These are phyloP conservation scores for Orcinus orca DNA, from an alignment of 2,113 vertebrate species.

Conservation along the genomic window DNA sequence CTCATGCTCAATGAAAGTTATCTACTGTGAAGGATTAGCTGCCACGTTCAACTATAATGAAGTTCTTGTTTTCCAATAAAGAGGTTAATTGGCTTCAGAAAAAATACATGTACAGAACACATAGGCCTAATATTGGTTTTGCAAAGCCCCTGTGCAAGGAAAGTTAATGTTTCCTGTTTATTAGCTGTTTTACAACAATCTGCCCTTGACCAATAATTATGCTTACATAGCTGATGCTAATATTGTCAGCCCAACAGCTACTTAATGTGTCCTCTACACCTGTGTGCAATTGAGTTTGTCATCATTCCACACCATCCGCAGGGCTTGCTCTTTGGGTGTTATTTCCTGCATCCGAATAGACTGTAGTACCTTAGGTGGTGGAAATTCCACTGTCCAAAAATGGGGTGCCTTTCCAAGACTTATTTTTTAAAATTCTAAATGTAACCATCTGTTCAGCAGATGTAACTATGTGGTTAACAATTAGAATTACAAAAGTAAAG, in stretches of 20 bases:
- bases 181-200: conserved; percentile 80
- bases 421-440: background rate
- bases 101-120: conserved; percentile 77
- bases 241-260: conserved; percentile 61
- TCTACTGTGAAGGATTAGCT: conserved; percentile 81
- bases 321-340: background rate
- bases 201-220: conserved; percentile 80
- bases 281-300: conserved; percentile 47
- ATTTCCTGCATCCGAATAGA: conserved; percentile 3
- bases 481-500: background rate
- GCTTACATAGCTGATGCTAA: conserved; percentile 66
- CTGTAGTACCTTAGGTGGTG: background rate
- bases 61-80: conserved; percentile 84
- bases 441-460: background rate
- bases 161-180: conserved; percentile 81
- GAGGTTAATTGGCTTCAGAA: conserved; percentile 84
- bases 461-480: background rate
- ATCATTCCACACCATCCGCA: background rate
- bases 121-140: conserved; percentile 81
- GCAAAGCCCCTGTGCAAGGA: conserved; percentile 70
- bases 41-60: conserved; percentile 76
- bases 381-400: conserved; percentile 12
- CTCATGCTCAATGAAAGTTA: conserved; percentile 73
- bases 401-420: background rate
- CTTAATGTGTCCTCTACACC: conserved; percentile 59